phyloP scores from a whole-genome alignment of 2,888 invertebrate species.

The Nomada hirtipes region DNA sequence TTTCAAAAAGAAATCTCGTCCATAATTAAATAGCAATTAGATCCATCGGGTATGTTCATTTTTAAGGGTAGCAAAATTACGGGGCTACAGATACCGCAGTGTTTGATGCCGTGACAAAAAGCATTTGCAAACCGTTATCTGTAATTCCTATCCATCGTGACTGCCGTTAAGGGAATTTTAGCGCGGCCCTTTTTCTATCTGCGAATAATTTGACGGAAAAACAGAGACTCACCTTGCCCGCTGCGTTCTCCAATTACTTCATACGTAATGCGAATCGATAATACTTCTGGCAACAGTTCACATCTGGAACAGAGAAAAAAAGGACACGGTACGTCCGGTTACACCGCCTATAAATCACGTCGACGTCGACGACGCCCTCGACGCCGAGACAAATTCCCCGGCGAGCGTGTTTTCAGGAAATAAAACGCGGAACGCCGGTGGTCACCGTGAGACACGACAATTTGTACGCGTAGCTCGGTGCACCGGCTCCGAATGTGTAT shows the following conservation, averaged over 20 bases:
- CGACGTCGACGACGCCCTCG: conserved; percentile 34
- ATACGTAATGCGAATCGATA: conserved; percentile 77
- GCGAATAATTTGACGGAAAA: neutral
- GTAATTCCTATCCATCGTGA: no score
- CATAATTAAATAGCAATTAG: conserved; percentile 8
- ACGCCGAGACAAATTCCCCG: conserved; percentile 47
- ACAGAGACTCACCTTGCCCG: conserved; percentile 69
- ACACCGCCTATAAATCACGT: conserved; percentile 34
- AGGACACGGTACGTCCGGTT: conserved; percentile 26
- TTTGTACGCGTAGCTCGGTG: conserved; percentile 31
- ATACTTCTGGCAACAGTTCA: conserved; percentile 77
- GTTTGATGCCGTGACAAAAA: no score
- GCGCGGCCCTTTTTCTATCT: no score
- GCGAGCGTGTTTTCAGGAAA: conserved; percentile 47
- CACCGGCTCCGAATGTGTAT: neutral
- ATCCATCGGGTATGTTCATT: neutral
- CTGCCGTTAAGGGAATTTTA: neutral
- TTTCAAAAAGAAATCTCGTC: conserved; percentile 2
- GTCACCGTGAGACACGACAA: conserved; percentile 42
- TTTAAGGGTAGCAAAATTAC: no score
- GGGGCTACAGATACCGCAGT: no score
- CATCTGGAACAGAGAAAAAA: conserved; percentile 74
- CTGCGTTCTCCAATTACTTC: conserved; percentile 74
- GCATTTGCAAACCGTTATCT: no score
- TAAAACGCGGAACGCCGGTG: conserved; percentile 39